Percentiles rank a stretch among this genome's conserved stretches.
Conservation (phyloP, 2,797 vertebrate species). For the Mus caroli region DNA sequence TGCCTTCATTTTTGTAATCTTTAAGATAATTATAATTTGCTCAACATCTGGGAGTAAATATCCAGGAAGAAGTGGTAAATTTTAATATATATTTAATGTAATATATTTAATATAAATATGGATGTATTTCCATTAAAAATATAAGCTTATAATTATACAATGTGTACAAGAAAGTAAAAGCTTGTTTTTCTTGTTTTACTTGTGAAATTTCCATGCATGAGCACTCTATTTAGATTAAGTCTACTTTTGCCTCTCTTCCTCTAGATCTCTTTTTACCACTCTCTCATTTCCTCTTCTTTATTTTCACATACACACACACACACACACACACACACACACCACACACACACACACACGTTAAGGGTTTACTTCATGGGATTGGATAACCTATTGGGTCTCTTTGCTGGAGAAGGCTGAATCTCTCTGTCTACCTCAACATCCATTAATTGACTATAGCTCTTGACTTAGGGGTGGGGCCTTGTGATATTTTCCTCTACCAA, state of each 20-base stretch:
- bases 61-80: background rate
- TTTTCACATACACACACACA: background rate
- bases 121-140: background rate
- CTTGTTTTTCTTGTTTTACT: background rate
- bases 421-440: background rate
- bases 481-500: background rate
- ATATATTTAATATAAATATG: no score
- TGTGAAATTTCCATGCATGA: background rate
- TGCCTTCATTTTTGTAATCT: conserved; percentile 12
- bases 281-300: background rate
- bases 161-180: background rate
- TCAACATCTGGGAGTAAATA: background rate
- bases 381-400: background rate
- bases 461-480: background rate
- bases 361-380: background rate
- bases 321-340: background rate
- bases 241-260: no score
- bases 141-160: background rate
- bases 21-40: background rate
- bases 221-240: background rate
- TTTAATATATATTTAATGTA: background rate
- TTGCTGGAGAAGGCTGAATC: background rate
- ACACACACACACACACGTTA: no score
- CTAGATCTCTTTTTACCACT: background rate
- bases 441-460: background rate